phyloP scores from a whole-genome alignment of 1,140 invertebrate genomes.

The Macrobrachium rosenbergii region DNA sequence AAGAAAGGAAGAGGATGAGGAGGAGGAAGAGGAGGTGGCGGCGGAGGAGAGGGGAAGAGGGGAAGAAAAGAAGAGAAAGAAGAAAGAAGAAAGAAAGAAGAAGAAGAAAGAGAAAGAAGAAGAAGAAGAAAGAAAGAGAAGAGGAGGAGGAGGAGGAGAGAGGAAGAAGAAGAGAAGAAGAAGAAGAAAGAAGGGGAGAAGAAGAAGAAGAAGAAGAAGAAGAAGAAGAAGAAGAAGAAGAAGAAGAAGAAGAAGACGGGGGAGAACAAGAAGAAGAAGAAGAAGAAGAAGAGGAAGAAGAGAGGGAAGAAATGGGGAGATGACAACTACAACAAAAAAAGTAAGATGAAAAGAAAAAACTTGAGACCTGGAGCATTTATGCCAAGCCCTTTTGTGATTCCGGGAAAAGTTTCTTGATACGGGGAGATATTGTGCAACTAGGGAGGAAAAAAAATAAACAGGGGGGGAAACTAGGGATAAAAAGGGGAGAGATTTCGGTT shows the following conservation, averaged over 20 bases:
- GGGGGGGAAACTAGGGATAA: too few species aligned
- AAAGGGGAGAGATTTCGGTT: too few species aligned
- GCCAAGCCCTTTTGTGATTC: too few species aligned
- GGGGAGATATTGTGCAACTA: too few species aligned
- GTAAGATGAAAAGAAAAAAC: neutral
- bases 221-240: neutral
- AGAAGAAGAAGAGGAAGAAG: neutral
- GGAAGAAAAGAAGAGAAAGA: neutral
- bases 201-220: neutral
- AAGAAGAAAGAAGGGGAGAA: neutral
- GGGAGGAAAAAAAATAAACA: too few species aligned
- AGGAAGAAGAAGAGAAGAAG: neutral
- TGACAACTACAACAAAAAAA: neutral
- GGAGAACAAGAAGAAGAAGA: neutral
- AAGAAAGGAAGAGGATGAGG: neutral
- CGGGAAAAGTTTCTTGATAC: too few species aligned
- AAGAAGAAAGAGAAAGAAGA: neutral
- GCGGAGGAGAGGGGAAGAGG: neutral
- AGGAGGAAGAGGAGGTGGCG: neutral
- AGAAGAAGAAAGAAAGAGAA: neutral
- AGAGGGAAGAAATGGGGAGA: neutral
- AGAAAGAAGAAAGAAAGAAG: neutral
- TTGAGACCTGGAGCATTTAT: too few species aligned
- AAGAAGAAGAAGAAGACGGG: neutral
- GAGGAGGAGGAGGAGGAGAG: neutral